Evolutionary conservation across 2,113 vertebrate species (phyloP), one percentile per base, ranked within the genome.

Genomic region (Scatophagus argus): DNA sequence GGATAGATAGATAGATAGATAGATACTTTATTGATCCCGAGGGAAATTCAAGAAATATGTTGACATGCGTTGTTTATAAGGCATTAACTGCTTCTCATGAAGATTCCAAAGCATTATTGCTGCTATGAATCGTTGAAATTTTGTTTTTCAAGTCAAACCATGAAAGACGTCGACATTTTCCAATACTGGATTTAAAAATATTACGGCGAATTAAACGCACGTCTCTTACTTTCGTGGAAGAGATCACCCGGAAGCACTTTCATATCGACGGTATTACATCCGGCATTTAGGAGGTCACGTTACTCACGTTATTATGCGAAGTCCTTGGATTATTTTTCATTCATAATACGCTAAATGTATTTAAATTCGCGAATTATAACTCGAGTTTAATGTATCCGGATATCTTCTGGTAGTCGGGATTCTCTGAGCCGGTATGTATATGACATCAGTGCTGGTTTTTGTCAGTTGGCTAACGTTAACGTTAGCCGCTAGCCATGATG

Each of bases 311-410:
- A 0, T 1, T 1, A 0, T 9, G 14, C 14, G 1, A 34, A 34
- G 21, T 21, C 46, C 27, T 14, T 52, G 64, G 6, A 0, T 21
- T 8, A 2, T 21, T 21, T 51, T 49, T 49, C 2, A 13, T 0
- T 17, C 2, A 17, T 38, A 36, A 61, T 52, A 29, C 12, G 9
- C 17, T 77, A 46, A 54, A 60, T 8, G 2, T 6, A 2, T 7
- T 54, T 1, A 3, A 3, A 2, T 49, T 8, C 1, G 1, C 3
- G 0, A 1, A 0, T 6, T 21, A 3, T 0, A 8, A 3, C 3
- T 1, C 2, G 7, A 1, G 51, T 19, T 16, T 19, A 1, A 1
- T 36, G 6, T 17, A 0, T 0, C 3, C 29, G 31, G n/a, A 65
- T 9, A 4, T 8, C 5, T 6, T 38, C 3, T 0, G 46, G 4